Percentiles rank a stretch among this genome's conserved stretches.
Conservation (phyloP, 2,113 vertebrate species). For the Xyliphius kryptos region DNA sequence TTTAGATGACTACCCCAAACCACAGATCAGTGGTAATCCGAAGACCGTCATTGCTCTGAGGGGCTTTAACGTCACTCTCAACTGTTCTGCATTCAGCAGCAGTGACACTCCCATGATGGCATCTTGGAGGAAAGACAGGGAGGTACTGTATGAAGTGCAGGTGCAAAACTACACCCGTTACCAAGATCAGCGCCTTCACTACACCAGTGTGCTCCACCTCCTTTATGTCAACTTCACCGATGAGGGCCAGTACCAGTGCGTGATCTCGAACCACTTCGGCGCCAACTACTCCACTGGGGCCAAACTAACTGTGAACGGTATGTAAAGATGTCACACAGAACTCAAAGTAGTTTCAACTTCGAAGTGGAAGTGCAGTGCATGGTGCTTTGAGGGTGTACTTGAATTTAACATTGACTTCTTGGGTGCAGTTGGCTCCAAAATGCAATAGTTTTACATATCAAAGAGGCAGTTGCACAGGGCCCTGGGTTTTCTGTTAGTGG, state of each 20-base stretch:
- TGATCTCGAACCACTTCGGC: constrained; percentile 96
- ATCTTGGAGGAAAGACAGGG: constrained; percentile 95
- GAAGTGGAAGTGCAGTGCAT: too few relatives aligned
- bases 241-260: constrained; percentile 93
- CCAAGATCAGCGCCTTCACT: constrained; percentile 66
- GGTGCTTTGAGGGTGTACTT: too few relatives aligned
- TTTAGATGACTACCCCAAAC: constrained; percentile 93
- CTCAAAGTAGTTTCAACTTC: too few relatives aligned
- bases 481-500: constrained; percentile 6
- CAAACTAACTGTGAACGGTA: constrained; percentile 94
- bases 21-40: constrained; percentile 93
- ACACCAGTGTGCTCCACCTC: constrained; percentile 83
- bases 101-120: constrained; percentile 96
- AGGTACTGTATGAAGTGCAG: constrained; percentile 78
- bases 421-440: neutral
- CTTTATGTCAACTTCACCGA: constrained; percentile 78
- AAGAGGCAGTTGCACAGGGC: too few relatives aligned
- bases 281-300: constrained; percentile 92
- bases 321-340: neutral
- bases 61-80: constrained; percentile 84
- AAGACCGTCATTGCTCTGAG: constrained; percentile 87
- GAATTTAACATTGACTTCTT: neutral
- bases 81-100: constrained; percentile 92
- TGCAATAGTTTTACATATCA: constrained; percentile 3
- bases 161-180: constrained; percentile 88